Base-by-base conservation (phyloP, 2,888 invertebrate genomes). In the Dolichomitus sp. region DNA sequence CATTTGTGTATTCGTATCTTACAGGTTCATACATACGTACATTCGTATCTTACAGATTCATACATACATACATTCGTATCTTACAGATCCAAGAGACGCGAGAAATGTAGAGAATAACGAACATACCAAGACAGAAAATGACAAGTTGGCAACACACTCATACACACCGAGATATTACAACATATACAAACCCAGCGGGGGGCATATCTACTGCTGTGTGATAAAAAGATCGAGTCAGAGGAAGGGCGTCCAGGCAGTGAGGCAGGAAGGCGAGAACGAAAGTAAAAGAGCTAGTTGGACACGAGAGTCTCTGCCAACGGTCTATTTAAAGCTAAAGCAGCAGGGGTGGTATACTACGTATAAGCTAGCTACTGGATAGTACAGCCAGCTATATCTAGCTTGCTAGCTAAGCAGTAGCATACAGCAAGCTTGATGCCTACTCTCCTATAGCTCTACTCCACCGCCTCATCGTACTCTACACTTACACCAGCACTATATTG, bases 301-400 rank as follows among this genome's bases (percentile, higher is more conserved):
- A 81, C 79, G 83, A 84, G 85, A 90, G 88, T 84, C 90, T 89
- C 87, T 91, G 92, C 91, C 92, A 91, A 91, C 87, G 91, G 92
- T 92, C 91, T 92, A 92, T 92, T 92, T 92, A 92, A 92, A 92
- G 90, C 89, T 87, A 87, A 88, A 87, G 86, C 89, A 90, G 86
- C 89, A 88, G 89, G 75, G 66, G 45, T 54, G 57, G 65, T 66
- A 65, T 54, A 48, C 48, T 59, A 37, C 59, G 30, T 63, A 50
- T 17, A 17, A 74, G 52, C 19, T 76, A 72, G 74, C 73, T 76
- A 82, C 61, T 37, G 37, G 33, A 68, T 59, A 50, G 69, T 37
- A 40, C 70, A 17, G 69, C 70, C 42, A 48, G 68, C 66, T 78
- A 78, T 65, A 57, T 80, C 77, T 65, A 72, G 74, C 70, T 85